A percentile compares a stretch with the other conserved stretches of the same genome.
Conservation (phyloP, 2,113 vertebrate species). For the Saimiri boliviensis region DNA sequence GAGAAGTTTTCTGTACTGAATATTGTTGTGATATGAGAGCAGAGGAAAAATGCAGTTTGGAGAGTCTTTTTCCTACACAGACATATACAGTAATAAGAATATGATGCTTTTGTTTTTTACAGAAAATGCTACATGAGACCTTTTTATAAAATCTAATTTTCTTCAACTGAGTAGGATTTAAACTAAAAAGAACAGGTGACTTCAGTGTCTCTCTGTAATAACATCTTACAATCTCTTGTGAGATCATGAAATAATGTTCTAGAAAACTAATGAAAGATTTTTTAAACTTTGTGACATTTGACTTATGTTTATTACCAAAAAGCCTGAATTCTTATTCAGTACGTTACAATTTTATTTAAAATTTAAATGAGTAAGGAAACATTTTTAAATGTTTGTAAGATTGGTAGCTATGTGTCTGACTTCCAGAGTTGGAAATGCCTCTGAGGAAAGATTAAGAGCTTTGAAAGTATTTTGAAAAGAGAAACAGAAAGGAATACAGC, state of each 20-base stretch:
- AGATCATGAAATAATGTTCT: not conserved
- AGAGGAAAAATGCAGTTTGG: too few species aligned
- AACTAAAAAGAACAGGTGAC: not conserved
- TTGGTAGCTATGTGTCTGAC: not conserved
- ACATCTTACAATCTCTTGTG: not conserved
- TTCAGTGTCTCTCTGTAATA: not conserved
- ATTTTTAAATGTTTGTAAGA: not conserved
- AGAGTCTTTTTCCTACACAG: too few species aligned
- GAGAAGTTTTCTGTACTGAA: too few species aligned
- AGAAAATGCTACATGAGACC: not conserved
- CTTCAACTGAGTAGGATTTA: not conserved
- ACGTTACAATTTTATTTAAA: not conserved
- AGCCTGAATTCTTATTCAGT: not conserved
- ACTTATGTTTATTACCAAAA: conserved; percentile 28
- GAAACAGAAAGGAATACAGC: conserved; percentile 66
- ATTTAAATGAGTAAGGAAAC: not conserved
- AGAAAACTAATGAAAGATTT: conserved; percentile 37
- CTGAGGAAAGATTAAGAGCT: not conserved
- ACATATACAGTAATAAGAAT: not conserved
- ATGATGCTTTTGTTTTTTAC: not conserved
- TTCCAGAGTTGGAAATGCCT: not conserved
- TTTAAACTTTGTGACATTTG: conserved; percentile 50
- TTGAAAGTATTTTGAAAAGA: conserved; percentile 73
- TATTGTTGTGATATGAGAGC: too few species aligned
- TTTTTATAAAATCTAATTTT: not conserved